phyloP scores from a whole-genome alignment of 2,888 invertebrate genomes.

The Tuberolachnus salignus region DNA sequence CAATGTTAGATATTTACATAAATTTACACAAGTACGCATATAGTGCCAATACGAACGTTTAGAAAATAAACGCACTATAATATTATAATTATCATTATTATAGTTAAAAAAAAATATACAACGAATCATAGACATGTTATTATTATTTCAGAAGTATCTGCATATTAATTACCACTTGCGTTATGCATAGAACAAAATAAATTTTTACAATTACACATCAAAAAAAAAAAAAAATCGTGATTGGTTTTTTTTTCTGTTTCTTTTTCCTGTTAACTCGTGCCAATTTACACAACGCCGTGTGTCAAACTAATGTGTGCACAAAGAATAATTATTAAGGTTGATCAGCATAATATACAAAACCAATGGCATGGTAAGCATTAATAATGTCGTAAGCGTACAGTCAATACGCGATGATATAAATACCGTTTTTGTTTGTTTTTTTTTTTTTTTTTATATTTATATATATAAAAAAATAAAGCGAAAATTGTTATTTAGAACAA shows the following conservation, averaged over 20 bases:
- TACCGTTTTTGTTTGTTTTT: no score
- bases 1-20: not conserved
- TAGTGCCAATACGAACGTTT: no score
- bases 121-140: constrained; percentile 6
- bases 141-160: not conserved
- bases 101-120: not conserved
- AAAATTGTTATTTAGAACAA: no score
- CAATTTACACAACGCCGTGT: constrained; percentile 35
- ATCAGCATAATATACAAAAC: constrained; percentile 18
- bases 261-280: constrained; percentile 22
- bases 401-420: not conserved
- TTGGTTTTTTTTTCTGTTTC: not conserved
- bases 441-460: no score
- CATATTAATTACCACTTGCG: constrained; percentile 3
- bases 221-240: constrained; percentile 27
- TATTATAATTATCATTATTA: not conserved
- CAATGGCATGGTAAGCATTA: constrained; percentile 10
- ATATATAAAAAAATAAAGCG: no score
- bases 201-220: constrained; percentile 28
- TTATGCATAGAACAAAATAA: not conserved
- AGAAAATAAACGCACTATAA: not conserved
- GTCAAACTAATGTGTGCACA: constrained; percentile 4
- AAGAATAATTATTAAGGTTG: constrained; percentile 12
- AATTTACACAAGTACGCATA: not conserved
- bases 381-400: constrained; percentile 11